Percentiles rank a stretch among this genome's conserved stretches.
phyloP scores from a whole-genome alignment of 2,113 vertebrate genomes.

The Trematocara nigrifrons region DNA sequence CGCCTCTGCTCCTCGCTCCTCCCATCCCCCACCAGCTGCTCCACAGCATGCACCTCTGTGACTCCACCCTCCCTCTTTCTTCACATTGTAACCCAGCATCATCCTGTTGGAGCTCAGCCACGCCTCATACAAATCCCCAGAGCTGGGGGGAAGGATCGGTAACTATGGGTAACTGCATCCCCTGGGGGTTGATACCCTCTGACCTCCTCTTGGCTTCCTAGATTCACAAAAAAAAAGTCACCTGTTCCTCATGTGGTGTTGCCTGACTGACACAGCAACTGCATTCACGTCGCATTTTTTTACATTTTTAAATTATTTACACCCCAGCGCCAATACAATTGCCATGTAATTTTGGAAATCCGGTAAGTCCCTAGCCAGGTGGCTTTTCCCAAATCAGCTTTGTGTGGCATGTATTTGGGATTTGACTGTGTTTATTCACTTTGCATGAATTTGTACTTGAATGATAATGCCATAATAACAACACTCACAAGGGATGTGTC shows the following conservation, averaged over 20 bases:
- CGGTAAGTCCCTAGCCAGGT: background rate
- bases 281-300: background rate
- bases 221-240: background rate
- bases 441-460: constrained; percentile 52
- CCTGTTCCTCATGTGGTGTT: background rate
- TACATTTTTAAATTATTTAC: background rate
- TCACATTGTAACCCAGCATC: constrained; percentile 45
- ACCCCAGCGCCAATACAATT: background rate
- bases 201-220: constrained; percentile 36
- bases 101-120: constrained; percentile 8
- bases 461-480: constrained; percentile 8
- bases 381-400: constrained; percentile 22
- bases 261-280: background rate
- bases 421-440: constrained; percentile 37
- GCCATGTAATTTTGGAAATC: background rate
- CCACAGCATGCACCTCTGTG: constrained; percentile 39
- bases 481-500: constrained; percentile 5
- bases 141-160: constrained; percentile 26
- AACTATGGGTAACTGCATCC: constrained; percentile 70
- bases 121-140: constrained; percentile 28
- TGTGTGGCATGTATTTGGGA: constrained; percentile 18
- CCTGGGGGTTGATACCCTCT: constrained; percentile 55
- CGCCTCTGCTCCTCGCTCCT: constrained; percentile 22
- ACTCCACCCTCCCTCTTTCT: constrained; percentile 26
- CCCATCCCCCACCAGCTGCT: constrained; percentile 53